Conservation (phyloP, 1,140 invertebrate genomes). For the Leptoteleia sp. region DNA sequence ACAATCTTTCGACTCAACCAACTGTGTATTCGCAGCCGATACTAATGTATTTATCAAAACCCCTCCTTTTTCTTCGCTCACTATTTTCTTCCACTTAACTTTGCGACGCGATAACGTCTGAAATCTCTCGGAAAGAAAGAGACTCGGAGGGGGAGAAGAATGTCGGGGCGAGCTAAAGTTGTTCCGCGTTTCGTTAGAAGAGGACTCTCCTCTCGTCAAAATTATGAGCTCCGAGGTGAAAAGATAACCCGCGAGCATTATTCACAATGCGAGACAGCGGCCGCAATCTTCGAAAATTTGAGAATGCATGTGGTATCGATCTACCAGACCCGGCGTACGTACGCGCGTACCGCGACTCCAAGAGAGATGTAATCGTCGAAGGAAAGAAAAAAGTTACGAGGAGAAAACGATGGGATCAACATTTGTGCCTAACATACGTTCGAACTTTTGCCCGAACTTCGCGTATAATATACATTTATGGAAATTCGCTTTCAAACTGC, state of each 20-base stretch:
- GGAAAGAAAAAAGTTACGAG: slow-evolving; percentile 51
- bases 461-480: slow-evolving; percentile 53
- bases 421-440: slow-evolving; percentile 51
- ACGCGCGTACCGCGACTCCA: slow-evolving; percentile 8
- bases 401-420: slow-evolving; percentile 55
- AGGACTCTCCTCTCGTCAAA: slow-evolving; percentile 58
- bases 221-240: slow-evolving; percentile 78
- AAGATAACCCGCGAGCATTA: slow-evolving; percentile 79
- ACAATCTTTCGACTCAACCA: too few relatives aligned
- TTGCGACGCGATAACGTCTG: slow-evolving; percentile 74
- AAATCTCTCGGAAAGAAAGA: slow-evolving; percentile 46
- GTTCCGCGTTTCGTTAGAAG: slow-evolving; percentile 78
- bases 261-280: slow-evolving; percentile 69
- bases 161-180: slow-evolving; percentile 69
- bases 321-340: slow-evolving; percentile 7
- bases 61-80: slow-evolving; percentile 67
- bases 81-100: slow-evolving; percentile 81
- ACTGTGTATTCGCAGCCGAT: too few relatives aligned
- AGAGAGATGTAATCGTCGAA: slow-evolving; percentile 42
- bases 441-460: slow-evolving; percentile 48
- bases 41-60: slow-evolving; percentile 45
- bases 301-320: slow-evolving; percentile 68
- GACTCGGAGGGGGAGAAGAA: slow-evolving; percentile 51
- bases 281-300: slow-evolving; percentile 66
- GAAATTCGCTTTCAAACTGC: slow-evolving; percentile 31